Percentiles rank a stretch among this genome's conserved stretches.
These are phyloP conservation scores for Caradrina clavipalpis DNA, from an alignment of 2,888 invertebrate genomes.

Conservation along the genomic window DNA sequence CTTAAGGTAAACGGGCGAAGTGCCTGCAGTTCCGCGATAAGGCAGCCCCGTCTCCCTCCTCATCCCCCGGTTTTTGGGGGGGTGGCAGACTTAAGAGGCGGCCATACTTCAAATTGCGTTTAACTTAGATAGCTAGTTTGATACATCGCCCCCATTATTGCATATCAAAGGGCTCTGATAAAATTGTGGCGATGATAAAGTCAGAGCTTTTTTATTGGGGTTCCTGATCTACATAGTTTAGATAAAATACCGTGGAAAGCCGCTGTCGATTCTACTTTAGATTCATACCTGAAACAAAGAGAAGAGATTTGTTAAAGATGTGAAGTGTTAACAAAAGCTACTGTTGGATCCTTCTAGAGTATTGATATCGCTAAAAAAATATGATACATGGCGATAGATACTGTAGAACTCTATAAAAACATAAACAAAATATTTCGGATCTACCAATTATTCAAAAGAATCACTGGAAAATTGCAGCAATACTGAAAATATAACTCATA, in stretches of 20 bases:
- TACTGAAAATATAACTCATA: conserved; percentile 38
- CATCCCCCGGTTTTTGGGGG: conserved; percentile 79
- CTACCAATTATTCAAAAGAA: conserved; percentile 15
- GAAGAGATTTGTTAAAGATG: conserved; percentile 37
- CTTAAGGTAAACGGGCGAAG: conserved; percentile 89
- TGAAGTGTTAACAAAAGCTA: conserved; percentile 10
- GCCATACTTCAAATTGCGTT: conserved; percentile 90
- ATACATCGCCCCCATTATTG: conserved; percentile 89
- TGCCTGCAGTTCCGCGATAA: conserved; percentile 91
- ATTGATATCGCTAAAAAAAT: neutral
- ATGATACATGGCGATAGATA: neutral
- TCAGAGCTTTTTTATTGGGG: conserved; percentile 71
- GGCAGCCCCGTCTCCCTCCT: conserved; percentile 73
- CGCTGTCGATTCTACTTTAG: conserved; percentile 58
- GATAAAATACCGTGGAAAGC: conserved; percentile 57
- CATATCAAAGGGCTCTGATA: conserved; percentile 88
- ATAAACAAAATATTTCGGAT: neutral
- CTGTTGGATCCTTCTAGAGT: neutral
- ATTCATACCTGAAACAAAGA: conserved; percentile 77
- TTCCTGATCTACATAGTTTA: conserved; percentile 71
- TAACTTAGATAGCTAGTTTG: conserved; percentile 90
- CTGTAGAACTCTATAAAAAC: neutral
- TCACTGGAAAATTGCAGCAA: conserved; percentile 28
- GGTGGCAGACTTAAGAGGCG: conserved; percentile 86
- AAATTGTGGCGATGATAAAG: conserved; percentile 78